Evolutionary conservation across 1,140 invertebrate genomes (phyloP).

Genomic region (Pinna nobilis): DNA sequence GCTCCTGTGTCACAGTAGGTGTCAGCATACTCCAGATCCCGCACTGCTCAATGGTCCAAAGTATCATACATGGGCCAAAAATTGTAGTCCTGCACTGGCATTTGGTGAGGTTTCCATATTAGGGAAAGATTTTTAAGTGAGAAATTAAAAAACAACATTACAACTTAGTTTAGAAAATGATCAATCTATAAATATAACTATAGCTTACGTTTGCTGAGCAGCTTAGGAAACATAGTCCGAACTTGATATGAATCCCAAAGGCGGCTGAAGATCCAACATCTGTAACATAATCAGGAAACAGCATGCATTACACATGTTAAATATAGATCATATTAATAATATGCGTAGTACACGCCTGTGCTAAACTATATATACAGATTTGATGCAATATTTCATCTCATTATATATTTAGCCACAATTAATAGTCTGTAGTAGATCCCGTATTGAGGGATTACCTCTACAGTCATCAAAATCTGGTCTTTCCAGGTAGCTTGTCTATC

Average conservation of each 20-base stretch:
- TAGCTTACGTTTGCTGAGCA: background rate
- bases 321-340: no score
- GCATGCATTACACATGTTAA: no score
- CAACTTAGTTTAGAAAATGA: background rate
- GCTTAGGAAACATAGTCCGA: constrained; percentile 30
- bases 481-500: no score
- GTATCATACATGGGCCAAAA: background rate
- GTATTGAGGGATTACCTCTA: no score
- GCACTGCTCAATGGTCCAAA: background rate
- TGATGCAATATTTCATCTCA: no score
- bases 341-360: no score
- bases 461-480: no score
- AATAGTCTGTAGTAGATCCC: no score
- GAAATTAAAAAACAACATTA: background rate
- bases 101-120: background rate
- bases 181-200: background rate
- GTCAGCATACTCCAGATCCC: background rate
- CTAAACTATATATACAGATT: no score
- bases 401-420: no score
- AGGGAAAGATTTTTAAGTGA: background rate
- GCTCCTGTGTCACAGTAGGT: background rate
- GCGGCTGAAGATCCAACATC: background rate
- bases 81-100: background rate
- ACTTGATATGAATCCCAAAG: background rate
- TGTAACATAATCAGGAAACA: no score